phyloP scores from a whole-genome alignment of 2,797 vertebrate species.

The Scleropages formosus region DNA sequence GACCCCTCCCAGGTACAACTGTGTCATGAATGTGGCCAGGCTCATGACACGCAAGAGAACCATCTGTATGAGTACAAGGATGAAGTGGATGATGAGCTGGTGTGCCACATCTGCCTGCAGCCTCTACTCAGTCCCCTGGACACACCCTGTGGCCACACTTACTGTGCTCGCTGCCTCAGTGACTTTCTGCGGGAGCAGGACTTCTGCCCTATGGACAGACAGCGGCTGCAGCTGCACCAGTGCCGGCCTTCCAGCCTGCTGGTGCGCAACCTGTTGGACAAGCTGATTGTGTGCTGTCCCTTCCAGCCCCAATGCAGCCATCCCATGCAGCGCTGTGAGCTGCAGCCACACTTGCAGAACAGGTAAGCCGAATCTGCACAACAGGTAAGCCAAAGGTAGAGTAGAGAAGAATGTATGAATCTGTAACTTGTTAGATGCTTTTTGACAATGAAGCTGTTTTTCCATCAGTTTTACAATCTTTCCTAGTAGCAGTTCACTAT shows the following conservation, averaged over 20 bases:
- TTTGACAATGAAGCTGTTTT: no score
- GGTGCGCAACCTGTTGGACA: constrained; percentile 87
- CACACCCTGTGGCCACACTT: constrained; percentile 89
- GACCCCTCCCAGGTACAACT: constrained; percentile 67
- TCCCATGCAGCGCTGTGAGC: constrained; percentile 84
- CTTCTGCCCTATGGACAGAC: constrained; percentile 89
- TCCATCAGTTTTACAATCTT: no score
- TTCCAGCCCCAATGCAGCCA: constrained; percentile 75
- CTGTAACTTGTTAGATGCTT: no score
- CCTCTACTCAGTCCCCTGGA: constrained; percentile 87
- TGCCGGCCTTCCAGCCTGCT: constrained; percentile 86
- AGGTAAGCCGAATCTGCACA: constrained; percentile 79
- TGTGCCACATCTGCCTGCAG: constrained; percentile 91
- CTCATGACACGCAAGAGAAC: constrained; percentile 75
- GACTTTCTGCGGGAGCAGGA: constrained; percentile 86
- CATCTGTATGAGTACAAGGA: constrained; percentile 90
- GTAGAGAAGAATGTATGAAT: no score
- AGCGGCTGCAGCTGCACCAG: constrained; percentile 78
- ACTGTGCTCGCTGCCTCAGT: constrained; percentile 85
- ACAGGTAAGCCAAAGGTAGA: background rate
- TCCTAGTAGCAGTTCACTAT: no score
- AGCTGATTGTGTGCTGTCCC: constrained; percentile 80
- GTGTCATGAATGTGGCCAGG: constrained; percentile 85
- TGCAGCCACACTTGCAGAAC: constrained; percentile 88
- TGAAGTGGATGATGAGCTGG: constrained; percentile 87